phyloP scores from a whole-genome alignment of 2,113 vertebrate species.

The Myotis yumanensis region DNA sequence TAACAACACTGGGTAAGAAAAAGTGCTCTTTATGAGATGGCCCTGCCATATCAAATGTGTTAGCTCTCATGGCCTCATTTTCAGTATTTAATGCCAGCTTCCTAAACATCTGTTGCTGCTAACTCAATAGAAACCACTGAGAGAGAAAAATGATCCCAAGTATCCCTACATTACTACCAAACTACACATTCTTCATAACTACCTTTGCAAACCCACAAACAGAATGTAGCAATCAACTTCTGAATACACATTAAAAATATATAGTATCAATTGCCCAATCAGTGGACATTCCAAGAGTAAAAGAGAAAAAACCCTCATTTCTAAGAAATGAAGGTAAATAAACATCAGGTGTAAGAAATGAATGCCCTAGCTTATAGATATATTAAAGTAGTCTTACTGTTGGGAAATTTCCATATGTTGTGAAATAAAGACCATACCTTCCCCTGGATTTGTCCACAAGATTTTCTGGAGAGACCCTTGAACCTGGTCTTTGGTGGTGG shows the following conservation, averaged over 20 bases:
- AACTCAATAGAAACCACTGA: not conserved
- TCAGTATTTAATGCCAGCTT: not conserved
- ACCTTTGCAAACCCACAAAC: not conserved
- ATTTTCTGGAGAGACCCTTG: conserved; percentile 95
- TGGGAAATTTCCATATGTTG: not conserved
- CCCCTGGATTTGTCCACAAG: conserved; percentile 91
- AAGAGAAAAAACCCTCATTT: not conserved
- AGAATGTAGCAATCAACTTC: not conserved
- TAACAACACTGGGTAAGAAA: not conserved
- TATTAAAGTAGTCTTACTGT: not conserved
- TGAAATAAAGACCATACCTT: conserved; percentile 84
- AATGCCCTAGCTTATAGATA: not conserved
- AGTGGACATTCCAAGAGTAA: not conserved
- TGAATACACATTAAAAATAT: not conserved
- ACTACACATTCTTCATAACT: not conserved
- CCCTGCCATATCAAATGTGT: not conserved
- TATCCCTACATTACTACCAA: not conserved
- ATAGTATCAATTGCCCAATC: not conserved
- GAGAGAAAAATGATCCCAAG: not conserved
- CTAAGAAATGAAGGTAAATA: not conserved
- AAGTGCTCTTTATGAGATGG: not conserved
- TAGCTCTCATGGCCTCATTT: not conserved
- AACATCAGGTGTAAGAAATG: not conserved
- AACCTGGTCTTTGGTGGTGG: conserved; percentile 90
- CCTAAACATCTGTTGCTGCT: not conserved